Percentiles rank a stretch among this genome's conserved stretches.
Evolutionary conservation across 2,113 vertebrate genomes (phyloP).

Genomic region (Cairina moschata): DNA sequence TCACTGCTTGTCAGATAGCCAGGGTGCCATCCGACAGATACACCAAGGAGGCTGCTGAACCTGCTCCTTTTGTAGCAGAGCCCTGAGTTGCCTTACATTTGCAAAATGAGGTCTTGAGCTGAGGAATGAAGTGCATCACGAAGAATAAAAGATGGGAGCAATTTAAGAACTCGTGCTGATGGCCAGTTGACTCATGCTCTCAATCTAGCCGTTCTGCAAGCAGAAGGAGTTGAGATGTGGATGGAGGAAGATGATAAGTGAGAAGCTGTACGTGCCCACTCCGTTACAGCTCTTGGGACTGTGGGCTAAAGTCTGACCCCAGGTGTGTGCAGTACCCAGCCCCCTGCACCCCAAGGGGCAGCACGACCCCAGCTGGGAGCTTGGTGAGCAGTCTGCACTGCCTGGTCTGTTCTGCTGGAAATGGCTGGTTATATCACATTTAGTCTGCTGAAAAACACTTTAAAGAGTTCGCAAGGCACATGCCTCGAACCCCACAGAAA

Average conservation of each 20-base stretch:
- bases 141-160: not conserved
- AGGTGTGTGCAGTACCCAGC: too few species aligned
- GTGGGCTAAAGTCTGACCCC: not conserved
- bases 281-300: not conserved
- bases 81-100: not conserved
- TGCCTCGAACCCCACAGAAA: not conserved
- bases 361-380: not conserved
- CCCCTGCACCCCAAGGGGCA: too few species aligned
- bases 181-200: not conserved
- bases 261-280: not conserved
- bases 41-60: not conserved
- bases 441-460: not conserved
- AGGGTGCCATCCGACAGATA: not conserved
- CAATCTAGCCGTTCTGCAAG: not conserved
- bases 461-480: too few species aligned
- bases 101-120: not conserved
- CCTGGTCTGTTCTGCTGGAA: not conserved
- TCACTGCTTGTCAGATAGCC: not conserved
- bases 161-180: not conserved
- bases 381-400: too few species aligned
- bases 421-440: accelerated
- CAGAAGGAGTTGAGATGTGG: not conserved
- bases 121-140: not conserved
- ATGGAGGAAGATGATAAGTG: not conserved
- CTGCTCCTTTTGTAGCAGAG: not conserved